Evolutionary conservation across 2,888 invertebrate genomes (phyloP).

Genomic region (Synergus umbraculus): DNA sequence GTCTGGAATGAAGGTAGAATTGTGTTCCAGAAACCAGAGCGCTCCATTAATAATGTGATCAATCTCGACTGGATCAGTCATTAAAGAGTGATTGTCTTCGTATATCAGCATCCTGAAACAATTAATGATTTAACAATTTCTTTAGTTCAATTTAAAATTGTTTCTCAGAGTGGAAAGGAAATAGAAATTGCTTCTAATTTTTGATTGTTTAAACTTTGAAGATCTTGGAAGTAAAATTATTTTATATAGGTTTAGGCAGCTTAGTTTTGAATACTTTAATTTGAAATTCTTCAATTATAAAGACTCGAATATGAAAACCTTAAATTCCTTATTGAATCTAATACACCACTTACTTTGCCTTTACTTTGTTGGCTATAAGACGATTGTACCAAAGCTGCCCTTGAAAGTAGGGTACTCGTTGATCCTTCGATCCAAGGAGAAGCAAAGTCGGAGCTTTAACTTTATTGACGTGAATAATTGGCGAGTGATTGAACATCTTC

Average conservation of each 20-base stretch:
- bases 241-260: too few relatives aligned
- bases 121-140: slow-evolving; percentile 1
- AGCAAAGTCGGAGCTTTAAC: slow-evolving; percentile 88
- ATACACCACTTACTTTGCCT: slow-evolving; percentile 80
- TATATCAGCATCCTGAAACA: slow-evolving; percentile 80
- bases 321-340: too few relatives aligned
- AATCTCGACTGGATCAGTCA: slow-evolving; percentile 84
- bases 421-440: slow-evolving; percentile 89
- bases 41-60: slow-evolving; percentile 87
- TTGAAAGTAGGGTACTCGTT: slow-evolving; percentile 88
- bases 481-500: slow-evolving; percentile 84
- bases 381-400: slow-evolving; percentile 85
- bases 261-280: too few relatives aligned
- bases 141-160: too few relatives aligned
- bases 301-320: too few relatives aligned
- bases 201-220: too few relatives aligned
- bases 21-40: slow-evolving; percentile 84
- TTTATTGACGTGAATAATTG: slow-evolving; percentile 83
- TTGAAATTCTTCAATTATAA: too few relatives aligned
- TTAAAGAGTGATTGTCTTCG: slow-evolving; percentile 88
- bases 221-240: too few relatives aligned
- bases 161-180: too few relatives aligned
- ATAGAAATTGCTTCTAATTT: too few relatives aligned
- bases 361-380: slow-evolving; percentile 83
- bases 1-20: not conserved